A percentile compares a stretch with the other conserved stretches of the same genome.
Conservation (phyloP, 2,113 vertebrate species). For the Nicator chloris region DNA sequence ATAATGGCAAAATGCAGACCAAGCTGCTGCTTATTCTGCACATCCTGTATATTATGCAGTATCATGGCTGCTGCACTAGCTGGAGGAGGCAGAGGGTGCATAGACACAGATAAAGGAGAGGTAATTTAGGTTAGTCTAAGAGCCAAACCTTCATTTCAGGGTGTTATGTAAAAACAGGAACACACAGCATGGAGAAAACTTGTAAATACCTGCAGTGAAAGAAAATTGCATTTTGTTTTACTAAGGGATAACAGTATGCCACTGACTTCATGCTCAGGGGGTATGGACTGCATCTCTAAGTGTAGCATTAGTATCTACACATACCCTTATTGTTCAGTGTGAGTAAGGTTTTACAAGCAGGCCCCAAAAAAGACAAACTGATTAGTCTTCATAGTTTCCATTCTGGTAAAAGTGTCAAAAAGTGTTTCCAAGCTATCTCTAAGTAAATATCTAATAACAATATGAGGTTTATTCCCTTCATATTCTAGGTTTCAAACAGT, state of each 20-base stretch:
- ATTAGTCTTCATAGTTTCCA: neutral
- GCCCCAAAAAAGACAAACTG: neutral
- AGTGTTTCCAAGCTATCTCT: neutral
- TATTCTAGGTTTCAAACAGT: conserved; percentile 71
- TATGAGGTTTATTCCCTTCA: neutral
- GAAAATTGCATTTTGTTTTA: neutral
- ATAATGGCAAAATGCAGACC: neutral
- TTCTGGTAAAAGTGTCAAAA: neutral
- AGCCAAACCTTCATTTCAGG: neutral
- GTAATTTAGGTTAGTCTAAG: neutral
- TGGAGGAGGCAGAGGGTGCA: neutral
- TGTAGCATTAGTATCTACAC: neutral
- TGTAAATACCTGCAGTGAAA: neutral
- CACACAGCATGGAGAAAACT: neutral
- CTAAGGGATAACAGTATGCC: neutral
- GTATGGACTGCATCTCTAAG: neutral
- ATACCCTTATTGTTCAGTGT: neutral
- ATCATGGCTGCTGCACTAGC: neutral
- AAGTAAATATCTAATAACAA: neutral
- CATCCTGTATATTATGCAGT: neutral
- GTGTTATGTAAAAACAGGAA: neutral
- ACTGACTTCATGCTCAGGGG: neutral
- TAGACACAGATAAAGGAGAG: neutral
- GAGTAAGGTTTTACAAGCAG: neutral
- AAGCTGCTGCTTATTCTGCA: neutral